Evolutionary conservation across 2,888 invertebrate species (phyloP).

Genomic region (Antheraea yamamai): DNA sequence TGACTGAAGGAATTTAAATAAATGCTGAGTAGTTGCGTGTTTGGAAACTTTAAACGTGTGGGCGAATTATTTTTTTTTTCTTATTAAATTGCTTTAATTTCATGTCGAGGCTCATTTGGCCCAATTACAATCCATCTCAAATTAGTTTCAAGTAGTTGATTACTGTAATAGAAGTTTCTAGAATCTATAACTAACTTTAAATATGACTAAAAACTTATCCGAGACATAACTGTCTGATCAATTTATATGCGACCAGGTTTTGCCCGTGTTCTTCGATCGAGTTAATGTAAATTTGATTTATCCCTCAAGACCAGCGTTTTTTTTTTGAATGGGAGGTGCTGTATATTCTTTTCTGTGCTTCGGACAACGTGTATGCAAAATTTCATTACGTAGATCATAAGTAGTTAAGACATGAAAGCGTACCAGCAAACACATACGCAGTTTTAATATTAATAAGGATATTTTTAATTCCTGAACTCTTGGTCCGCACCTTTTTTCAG

Average conservation of each 20-base stretch:
- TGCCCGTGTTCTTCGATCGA: no score
- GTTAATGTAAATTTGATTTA: no score
- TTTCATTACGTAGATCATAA: no score
- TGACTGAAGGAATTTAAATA: not conserved
- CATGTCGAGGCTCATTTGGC: not conserved
- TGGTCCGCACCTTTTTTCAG: no score
- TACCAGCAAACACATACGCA: no score
- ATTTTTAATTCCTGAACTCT: no score
- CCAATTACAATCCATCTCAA: not conserved
- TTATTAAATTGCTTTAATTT: not conserved
- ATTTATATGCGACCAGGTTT: not conserved
- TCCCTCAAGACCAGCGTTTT: no score
- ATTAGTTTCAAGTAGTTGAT: conserved; percentile 21
- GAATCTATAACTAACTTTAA: not conserved
- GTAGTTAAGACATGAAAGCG: no score
- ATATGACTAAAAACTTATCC: not conserved
- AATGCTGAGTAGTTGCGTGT: not conserved
- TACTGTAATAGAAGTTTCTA: conserved; percentile 27
- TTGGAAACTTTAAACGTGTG: not conserved
- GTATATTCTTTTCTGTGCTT: no score
- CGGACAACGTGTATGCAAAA: no score
- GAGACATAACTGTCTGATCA: not conserved
- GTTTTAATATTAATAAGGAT: no score
- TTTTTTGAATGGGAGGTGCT: no score
- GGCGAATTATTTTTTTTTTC: not conserved